Conservation (phyloP, 2,797 vertebrate genomes). For the Allobates femoralis region DNA sequence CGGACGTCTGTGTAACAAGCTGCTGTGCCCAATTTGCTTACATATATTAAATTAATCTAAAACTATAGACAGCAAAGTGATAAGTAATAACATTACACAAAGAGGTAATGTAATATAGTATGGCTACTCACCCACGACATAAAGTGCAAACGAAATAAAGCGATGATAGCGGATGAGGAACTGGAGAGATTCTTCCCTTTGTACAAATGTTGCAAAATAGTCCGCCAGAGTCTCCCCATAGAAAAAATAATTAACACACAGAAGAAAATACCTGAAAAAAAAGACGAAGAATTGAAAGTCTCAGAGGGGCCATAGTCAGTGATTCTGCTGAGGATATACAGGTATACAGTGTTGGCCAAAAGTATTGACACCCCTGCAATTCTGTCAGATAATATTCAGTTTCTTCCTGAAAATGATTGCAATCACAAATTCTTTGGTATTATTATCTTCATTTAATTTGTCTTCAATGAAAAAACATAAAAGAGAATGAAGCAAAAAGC, state of each 20-base stretch:
- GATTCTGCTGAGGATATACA: not conserved
- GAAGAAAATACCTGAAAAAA: conserved; percentile 88
- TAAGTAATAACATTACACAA: not conserved
- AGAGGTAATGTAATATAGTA: not conserved
- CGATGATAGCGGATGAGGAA: conserved; percentile 97
- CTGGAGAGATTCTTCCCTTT: conserved; percentile 93
- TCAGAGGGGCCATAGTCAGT: not conserved
- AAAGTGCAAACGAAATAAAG: conserved; percentile 96
- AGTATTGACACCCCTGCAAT: too few relatives aligned
- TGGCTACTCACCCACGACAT: conserved; percentile 87
- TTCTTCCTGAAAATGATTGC: too few relatives aligned
- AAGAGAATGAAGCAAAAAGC: too few relatives aligned
- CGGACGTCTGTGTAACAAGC: too few relatives aligned
- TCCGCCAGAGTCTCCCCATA: conserved; percentile 97
- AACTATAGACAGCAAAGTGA: not conserved
- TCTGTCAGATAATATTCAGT: too few relatives aligned
- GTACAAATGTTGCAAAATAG: conserved; percentile 92
- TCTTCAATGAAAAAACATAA: too few relatives aligned
- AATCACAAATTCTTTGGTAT: too few relatives aligned
- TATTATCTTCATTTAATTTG: too few relatives aligned
- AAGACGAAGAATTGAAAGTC: not conserved
- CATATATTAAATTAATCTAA: not conserved
- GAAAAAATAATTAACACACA: conserved; percentile 99
- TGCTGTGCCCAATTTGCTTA: too few relatives aligned
- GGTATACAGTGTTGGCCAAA: too few relatives aligned